A percentile compares a stretch with the other conserved stretches of the same genome.
These are phyloP conservation scores for Tenthredo distinguenda DNA, from an alignment of 2,888 invertebrate species.

Conservation along the genomic window DNA sequence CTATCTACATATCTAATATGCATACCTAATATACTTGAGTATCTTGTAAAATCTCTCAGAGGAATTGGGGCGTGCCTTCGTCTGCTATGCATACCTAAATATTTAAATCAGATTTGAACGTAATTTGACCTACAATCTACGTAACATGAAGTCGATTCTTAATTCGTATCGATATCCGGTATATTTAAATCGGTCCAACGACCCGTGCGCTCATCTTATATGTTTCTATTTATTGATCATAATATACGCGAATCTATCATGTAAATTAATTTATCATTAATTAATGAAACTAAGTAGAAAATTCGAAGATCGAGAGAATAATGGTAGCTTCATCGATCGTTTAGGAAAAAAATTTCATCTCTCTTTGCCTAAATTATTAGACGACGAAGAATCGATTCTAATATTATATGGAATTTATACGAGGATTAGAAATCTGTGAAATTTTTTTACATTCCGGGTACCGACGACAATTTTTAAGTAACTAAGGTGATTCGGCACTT, in stretches of 20 bases:
- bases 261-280: background rate
- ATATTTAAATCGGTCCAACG: background rate
- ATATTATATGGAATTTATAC: background rate
- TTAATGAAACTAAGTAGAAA: background rate
- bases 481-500: slow-evolving; percentile 17
- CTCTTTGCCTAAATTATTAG: background rate
- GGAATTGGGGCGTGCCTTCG: slow-evolving; percentile 27
- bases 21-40: background rate
- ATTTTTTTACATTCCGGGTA: background rate
- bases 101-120: slow-evolving; percentile 3
- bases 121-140: slow-evolving; percentile 24
- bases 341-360: no score
- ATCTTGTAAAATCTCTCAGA: background rate
- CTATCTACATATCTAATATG: background rate
- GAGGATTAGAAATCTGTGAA: background rate
- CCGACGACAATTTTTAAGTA: background rate
- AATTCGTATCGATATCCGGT: slow-evolving; percentile 30
- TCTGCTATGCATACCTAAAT: slow-evolving; percentile 10
- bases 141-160: background rate
- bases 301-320: background rate
- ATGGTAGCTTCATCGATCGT: no score
- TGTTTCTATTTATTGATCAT: background rate
- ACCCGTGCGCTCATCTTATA: background rate
- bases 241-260: background rate
- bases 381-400: background rate